phyloP scores from a whole-genome alignment of 1,140 invertebrate species.

The Drosophila elegans region DNA sequence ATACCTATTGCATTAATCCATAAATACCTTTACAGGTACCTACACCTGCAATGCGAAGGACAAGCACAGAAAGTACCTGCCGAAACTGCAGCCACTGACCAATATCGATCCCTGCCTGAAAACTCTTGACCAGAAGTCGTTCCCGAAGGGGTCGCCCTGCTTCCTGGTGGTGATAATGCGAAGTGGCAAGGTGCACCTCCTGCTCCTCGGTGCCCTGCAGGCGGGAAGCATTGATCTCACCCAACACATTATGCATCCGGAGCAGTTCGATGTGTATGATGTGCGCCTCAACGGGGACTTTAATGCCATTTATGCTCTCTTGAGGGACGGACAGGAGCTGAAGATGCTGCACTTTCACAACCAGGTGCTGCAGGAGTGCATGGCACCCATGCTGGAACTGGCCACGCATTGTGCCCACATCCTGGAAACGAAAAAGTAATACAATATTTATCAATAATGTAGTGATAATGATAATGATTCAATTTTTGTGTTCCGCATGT shows the following conservation, averaged over 20 bases:
- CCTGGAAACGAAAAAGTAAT: conserved; percentile 86
- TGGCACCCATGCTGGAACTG: conserved; percentile 89
- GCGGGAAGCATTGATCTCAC: conserved; percentile 90
- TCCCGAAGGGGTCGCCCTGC: conserved; percentile 90
- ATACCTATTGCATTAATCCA: too few species aligned
- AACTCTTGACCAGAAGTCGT: conserved; percentile 86
- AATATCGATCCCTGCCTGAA: conserved; percentile 74
- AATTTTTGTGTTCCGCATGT: neutral
- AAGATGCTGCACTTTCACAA: conserved; percentile 88
- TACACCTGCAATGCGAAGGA: conserved; percentile 69
- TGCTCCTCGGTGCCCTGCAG: conserved; percentile 93
- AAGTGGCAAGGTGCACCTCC: conserved; percentile 90
- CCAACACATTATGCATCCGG: conserved; percentile 86
- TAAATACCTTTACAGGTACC: conserved; percentile 23
- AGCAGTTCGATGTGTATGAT: conserved; percentile 87
- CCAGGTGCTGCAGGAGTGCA: conserved; percentile 88
- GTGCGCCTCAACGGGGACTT: conserved; percentile 88
- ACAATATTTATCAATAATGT: neutral
- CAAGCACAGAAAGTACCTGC: conserved; percentile 62
- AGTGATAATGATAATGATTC: neutral
- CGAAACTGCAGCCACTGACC: conserved; percentile 64
- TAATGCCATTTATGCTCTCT: conserved; percentile 87
- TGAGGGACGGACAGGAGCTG: conserved; percentile 85
- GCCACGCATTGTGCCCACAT: conserved; percentile 91
- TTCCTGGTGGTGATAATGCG: conserved; percentile 92